Conservation (phyloP, 2,113 vertebrate genomes). For the Blennius ocellaris region DNA sequence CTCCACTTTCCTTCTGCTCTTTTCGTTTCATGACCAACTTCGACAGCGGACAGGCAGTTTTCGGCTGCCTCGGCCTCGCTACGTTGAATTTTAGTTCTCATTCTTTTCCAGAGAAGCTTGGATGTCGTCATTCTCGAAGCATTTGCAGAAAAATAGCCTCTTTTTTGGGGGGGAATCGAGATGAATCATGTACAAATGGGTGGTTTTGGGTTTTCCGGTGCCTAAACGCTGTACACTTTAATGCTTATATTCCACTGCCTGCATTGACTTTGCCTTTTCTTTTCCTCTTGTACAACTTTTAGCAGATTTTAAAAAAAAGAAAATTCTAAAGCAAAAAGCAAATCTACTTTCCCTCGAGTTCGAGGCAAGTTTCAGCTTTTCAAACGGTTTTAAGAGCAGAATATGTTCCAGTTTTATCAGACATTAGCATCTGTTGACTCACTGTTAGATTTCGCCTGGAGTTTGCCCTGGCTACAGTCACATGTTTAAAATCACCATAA, state of each 20-base stretch:
- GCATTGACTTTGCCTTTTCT: slow-evolving; percentile 49
- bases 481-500: slow-evolving; percentile 30
- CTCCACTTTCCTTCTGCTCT: slow-evolving; percentile 14
- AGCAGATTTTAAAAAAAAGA: background rate
- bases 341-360: slow-evolving; percentile 63
- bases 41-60: slow-evolving; percentile 74
- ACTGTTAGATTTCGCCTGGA: slow-evolving; percentile 52
- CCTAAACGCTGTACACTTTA: slow-evolving; percentile 87
- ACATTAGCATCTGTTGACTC: slow-evolving; percentile 76
- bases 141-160: slow-evolving; percentile 50
- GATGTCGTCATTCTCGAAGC: slow-evolving; percentile 47
- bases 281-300: slow-evolving; percentile 70
- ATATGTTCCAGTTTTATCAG: slow-evolving; percentile 88
- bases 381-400: slow-evolving; percentile 83
- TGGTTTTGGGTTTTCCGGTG: slow-evolving; percentile 83
- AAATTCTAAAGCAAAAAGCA: slow-evolving; percentile 52
- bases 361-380: slow-evolving; percentile 64
- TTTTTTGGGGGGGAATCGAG: slow-evolving; percentile 56
- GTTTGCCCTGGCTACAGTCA: slow-evolving; percentile 46
- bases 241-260: slow-evolving; percentile 59
- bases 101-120: slow-evolving; percentile 39
- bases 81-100: slow-evolving; percentile 37
- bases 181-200: slow-evolving; percentile 47
- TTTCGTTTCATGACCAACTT: slow-evolving; percentile 33
- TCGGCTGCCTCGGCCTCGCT: slow-evolving; percentile 65